Base-by-base conservation (phyloP, 2,888 invertebrate species). In the Lissonota sp. region DNA sequence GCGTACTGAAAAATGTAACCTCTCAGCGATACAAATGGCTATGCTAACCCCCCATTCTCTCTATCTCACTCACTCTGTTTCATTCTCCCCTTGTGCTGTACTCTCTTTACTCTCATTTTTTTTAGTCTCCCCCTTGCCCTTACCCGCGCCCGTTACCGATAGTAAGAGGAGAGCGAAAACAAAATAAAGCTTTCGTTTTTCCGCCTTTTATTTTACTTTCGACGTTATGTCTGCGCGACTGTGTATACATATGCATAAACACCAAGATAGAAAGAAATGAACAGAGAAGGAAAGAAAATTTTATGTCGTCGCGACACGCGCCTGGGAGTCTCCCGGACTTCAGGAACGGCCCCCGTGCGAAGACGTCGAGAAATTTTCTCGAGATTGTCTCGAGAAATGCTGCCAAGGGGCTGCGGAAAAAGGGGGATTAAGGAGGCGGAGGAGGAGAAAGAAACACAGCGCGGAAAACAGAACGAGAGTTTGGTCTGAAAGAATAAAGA, bases 21-120 rank as follows among this genome's bases (percentile, higher is more conserved):
- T 84, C 88, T 89, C 85, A 76, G 84, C 84, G 88, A 90, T 90
- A 90, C 90, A 90, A 90, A 90, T 90, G 88, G 86, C 83, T 74
- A 82, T 84, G 84, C 85, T 87, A 85, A 81, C 44, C 58, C 44
- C 58, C 14, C 14, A 14, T 51, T 37, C 14, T 37, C 14, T 55
- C 39, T n/a, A 42, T 44, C 12, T 10, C 60, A 16, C 60, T n/a
- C 4, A 44, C 37, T 62, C 14, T n/a, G n/a, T n/a, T n/a, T 14
- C 57, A 49, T n/a, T 51, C 8, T 8, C 37, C 40, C 63, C 12
- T 14, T 26, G 10, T 37, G 51, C 42, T 16, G 42, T 39, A 8
- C 14, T 12, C 58, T 58, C 6, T 53, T 53, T 53, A 16, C 16
- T 51, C 51, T 62, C 62, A 40, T 51, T 72, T 26, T 63, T 63